Conservation (phyloP, 2,113 vertebrate species). For the Peromyscus polionotus region DNA sequence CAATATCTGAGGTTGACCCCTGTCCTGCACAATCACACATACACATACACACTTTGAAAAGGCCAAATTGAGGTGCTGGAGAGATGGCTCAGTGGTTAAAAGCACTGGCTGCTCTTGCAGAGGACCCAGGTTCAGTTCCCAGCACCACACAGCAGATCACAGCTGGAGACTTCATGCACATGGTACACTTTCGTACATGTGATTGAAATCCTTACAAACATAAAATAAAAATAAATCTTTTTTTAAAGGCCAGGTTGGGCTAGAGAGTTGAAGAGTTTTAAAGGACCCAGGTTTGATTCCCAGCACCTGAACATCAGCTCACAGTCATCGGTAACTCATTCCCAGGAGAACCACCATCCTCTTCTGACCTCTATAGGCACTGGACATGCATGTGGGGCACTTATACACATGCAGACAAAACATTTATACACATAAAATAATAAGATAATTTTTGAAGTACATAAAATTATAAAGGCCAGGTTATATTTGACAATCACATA, state of each 20-base stretch:
- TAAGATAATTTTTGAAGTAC: neutral
- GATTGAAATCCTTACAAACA: neutral
- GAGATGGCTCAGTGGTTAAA: neutral
- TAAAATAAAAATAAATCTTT: neutral
- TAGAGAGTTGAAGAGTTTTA: neutral
- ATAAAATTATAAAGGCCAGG: neutral
- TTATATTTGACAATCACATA: neutral
- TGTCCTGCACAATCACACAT: neutral
- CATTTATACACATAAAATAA: neutral
- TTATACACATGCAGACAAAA: neutral
- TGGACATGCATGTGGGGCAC: neutral
- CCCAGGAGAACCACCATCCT: neutral
- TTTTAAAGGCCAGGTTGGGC: neutral
- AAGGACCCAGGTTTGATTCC: neutral
- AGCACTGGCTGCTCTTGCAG: neutral
- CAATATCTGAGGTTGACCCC: neutral
- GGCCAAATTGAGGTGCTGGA: neutral
- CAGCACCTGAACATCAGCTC: neutral
- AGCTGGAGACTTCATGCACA: neutral
- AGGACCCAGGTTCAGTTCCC: neutral
- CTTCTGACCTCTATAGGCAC: neutral
- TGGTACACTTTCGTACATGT: neutral
- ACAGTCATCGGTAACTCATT: neutral
- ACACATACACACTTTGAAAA: neutral
- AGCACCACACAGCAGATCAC: neutral